A percentile compares a stretch with the other conserved stretches of the same genome.
Evolutionary conservation across 2,113 vertebrate genomes (phyloP).

Genomic region (Seriola rivoliana): DNA sequence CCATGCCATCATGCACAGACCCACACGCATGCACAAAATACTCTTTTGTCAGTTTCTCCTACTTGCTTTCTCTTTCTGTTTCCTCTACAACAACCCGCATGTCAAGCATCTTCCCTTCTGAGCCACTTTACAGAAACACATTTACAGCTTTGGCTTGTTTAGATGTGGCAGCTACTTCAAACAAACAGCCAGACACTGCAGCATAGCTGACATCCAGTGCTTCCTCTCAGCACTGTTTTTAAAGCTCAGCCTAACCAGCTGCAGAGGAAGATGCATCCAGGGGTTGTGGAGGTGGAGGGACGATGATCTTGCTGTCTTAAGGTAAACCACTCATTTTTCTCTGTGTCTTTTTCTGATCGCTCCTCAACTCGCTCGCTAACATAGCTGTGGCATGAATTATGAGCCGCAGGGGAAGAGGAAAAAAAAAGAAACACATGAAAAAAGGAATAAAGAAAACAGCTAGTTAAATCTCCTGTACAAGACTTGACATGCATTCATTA

Average conservation of each 20-base stretch:
- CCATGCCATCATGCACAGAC: not conserved
- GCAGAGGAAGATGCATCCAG: conserved; percentile 4
- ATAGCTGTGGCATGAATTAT: not conserved
- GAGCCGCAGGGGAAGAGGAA: not conserved
- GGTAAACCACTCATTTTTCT: conserved; percentile 28
- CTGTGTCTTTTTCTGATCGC: conserved; percentile 10
- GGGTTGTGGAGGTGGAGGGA: conserved; percentile 23
- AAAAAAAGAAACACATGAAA: not conserved
- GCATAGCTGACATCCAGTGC: conserved; percentile 11
- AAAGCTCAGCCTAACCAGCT: not conserved
- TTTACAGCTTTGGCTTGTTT: conserved; percentile 29
- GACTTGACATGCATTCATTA: conserved; percentile 48
- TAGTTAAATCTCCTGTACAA: conserved; percentile 18
- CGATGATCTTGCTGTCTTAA: conserved; percentile 15
- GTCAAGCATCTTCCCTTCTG: conserved; percentile 29
- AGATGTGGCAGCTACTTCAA: conserved; percentile 36
- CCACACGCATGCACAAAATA: not conserved
- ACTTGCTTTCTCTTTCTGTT: conserved; percentile 15
- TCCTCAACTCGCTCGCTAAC: not conserved
- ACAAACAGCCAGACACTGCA: conserved; percentile 14
- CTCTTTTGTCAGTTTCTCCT: conserved; percentile 4
- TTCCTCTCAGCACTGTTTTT: conserved; percentile 6
- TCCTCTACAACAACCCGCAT: conserved; percentile 1
- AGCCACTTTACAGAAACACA: conserved; percentile 31
- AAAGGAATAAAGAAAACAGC: conserved; percentile 16